Percentiles rank a stretch among this genome's conserved stretches.
phyloP scores from a whole-genome alignment of 2,888 invertebrate genomes.

The Volucella inanis region DNA sequence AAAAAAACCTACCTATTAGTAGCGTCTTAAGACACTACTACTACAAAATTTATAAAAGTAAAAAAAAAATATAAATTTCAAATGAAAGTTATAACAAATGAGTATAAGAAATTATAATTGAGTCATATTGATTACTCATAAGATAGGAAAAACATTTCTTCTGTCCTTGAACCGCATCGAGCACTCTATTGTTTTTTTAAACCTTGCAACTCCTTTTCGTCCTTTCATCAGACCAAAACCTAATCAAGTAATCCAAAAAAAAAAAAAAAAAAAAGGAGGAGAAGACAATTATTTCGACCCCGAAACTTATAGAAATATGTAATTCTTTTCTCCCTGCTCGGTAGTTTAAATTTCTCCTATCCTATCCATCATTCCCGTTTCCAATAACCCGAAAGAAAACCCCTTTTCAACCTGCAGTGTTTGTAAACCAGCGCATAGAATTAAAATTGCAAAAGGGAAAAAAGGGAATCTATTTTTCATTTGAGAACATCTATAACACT shows the following conservation, averaged over 20 bases:
- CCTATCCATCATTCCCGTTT: conserved; percentile 45
- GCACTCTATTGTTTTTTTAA: conserved; percentile 28
- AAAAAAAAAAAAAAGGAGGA: conserved; percentile 33
- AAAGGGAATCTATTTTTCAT: conserved; percentile 38
- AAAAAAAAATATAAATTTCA: not conserved
- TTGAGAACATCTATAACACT: conserved; percentile 54
- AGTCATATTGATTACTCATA: conserved; percentile 48
- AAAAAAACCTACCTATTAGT: too few relatives aligned
- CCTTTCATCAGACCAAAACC: conserved; percentile 14
- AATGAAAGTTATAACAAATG: not conserved
- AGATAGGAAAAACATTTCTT: conserved; percentile 52
- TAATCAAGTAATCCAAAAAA: conserved; percentile 1
- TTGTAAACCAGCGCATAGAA: conserved; percentile 49
- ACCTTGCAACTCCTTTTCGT: conserved; percentile 12
- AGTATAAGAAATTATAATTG: conserved; percentile 23
- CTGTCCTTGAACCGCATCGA: conserved; percentile 70
- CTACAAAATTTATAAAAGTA: not conserved
- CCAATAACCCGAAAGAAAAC: not conserved
- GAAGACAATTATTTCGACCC: conserved; percentile 46
- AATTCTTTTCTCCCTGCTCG: conserved; percentile 39
- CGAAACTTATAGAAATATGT: conserved; percentile 39
- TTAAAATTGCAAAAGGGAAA: not conserved
- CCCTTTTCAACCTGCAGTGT: not conserved
- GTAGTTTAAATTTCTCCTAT: conserved; percentile 57
- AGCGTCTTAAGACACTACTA: too few relatives aligned